These are phyloP conservation scores for Gerris lacustris DNA, from an alignment of 2,888 invertebrate species.

Conservation along the genomic window DNA sequence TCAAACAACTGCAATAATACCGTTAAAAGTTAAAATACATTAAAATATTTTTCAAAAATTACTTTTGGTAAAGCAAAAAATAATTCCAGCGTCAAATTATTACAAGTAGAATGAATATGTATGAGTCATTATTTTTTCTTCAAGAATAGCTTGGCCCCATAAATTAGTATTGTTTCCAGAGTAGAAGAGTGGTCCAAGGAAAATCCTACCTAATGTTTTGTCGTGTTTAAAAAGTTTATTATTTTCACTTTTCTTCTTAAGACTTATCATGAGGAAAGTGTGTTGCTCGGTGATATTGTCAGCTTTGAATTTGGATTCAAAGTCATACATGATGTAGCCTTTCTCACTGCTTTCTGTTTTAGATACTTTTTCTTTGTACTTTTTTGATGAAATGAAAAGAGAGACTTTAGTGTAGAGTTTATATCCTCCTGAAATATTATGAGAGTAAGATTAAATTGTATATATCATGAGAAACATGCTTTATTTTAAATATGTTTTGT, in stretches of 20 bases:
- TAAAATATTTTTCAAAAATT: too few species aligned
- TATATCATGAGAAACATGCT: too few species aligned
- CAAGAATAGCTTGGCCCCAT: constrained; percentile 33
- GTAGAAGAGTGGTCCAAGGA: constrained; percentile 33
- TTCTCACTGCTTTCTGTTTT: constrained; percentile 25
- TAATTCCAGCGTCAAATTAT: constrained; percentile 2
- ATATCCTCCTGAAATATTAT: constrained; percentile 29
- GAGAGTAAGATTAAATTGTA: too few species aligned
- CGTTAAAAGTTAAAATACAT: too few species aligned
- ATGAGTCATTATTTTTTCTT: constrained; percentile 28
- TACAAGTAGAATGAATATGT: constrained; percentile 31
- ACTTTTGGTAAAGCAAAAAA: too few species aligned
- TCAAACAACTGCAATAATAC: too few species aligned
- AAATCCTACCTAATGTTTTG: constrained; percentile 31
- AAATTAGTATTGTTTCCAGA: constrained; percentile 31
- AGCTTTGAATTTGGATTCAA: constrained; percentile 23
- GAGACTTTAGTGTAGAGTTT: constrained; percentile 33
- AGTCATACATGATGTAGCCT: constrained; percentile 30
- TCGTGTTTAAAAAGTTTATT: constrained; percentile 29
- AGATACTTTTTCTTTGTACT: constrained; percentile 32
- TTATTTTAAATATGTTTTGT: too few species aligned
- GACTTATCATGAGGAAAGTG: constrained; percentile 31
- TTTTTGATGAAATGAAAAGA: constrained; percentile 31
- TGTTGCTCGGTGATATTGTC: constrained; percentile 30
- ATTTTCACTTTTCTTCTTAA: constrained; percentile 29